A percentile compares a stretch with the other conserved stretches of the same genome.
phyloP scores from a whole-genome alignment of 2,888 invertebrate species.

The Archips xylosteana region DNA sequence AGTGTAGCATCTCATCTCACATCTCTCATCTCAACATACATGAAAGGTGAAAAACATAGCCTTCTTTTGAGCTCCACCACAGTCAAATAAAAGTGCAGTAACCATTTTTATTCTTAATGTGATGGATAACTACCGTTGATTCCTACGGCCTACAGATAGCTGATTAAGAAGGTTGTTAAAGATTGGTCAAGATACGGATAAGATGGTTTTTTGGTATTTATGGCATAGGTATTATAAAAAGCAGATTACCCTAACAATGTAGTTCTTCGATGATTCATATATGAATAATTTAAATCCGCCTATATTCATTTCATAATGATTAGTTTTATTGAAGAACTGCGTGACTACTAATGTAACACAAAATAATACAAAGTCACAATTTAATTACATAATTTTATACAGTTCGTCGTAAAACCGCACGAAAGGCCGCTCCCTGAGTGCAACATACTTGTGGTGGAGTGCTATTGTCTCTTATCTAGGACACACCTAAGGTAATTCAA shows the following conservation, averaged over 20 bases:
- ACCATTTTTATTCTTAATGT: too few species aligned
- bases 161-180: background rate
- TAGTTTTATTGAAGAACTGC: background rate
- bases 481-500: slow-evolving; percentile 32
- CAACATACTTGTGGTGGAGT: slow-evolving; percentile 14
- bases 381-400: background rate
- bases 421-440: slow-evolving; percentile 22
- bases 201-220: background rate
- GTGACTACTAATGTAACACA: background rate
- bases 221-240: background rate
- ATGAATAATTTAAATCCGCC: background rate
- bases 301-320: background rate
- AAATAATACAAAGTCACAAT: background rate
- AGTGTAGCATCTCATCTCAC: too few species aligned
- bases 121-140: background rate
- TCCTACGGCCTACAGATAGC: background rate
- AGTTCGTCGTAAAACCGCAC: background rate
- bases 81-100: too few species aligned
- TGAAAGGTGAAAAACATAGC: too few species aligned
- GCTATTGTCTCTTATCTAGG: slow-evolving; percentile 39
- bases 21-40: too few species aligned
- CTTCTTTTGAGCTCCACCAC: too few species aligned
- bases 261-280: background rate
- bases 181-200: background rate
- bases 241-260: background rate